These are phyloP conservation scores for Ardeotis arabs DNA, from an alignment of 2,113 vertebrate genomes.

Conservation along the genomic window DNA sequence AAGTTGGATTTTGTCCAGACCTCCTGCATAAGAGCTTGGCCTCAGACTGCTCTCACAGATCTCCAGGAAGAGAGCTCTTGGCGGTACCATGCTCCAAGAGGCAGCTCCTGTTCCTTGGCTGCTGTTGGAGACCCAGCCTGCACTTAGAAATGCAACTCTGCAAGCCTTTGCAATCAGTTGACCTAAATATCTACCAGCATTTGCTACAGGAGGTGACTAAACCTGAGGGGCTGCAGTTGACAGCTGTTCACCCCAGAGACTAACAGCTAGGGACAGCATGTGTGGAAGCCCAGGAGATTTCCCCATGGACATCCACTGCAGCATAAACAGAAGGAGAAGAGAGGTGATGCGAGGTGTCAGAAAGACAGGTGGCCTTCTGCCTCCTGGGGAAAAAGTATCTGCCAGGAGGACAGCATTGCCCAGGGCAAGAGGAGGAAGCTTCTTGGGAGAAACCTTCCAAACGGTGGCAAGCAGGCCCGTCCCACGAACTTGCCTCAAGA, in stretches of 20 bases:
- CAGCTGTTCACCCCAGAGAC: not conserved
- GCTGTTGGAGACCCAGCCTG: not conserved
- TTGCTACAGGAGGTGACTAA: not conserved
- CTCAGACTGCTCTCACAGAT: not conserved
- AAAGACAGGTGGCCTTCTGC: not conserved
- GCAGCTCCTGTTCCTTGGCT: not conserved
- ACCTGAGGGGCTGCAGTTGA: not conserved
- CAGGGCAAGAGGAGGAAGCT: not conserved
- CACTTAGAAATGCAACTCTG: not conserved
- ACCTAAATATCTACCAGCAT: not conserved
- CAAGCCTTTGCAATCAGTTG: not conserved
- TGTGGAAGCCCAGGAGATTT: not conserved
- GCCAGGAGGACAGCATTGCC: not conserved
- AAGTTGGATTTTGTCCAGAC: not conserved
- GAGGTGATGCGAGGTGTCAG: not conserved
- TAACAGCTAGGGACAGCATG: not conserved
- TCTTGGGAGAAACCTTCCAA: not conserved
- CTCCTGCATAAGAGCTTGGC: not conserved
- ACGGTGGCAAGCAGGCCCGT: not conserved
- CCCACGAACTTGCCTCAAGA: not conserved
- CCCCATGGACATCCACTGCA: not conserved
- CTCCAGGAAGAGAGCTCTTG: not conserved
- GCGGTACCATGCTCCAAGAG: fast-evolving
- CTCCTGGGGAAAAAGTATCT: not conserved
- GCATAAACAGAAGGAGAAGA: not conserved